These are phyloP conservation scores for Cydia amplana DNA, from an alignment of 1,140 invertebrate genomes.

Conservation along the genomic window DNA sequence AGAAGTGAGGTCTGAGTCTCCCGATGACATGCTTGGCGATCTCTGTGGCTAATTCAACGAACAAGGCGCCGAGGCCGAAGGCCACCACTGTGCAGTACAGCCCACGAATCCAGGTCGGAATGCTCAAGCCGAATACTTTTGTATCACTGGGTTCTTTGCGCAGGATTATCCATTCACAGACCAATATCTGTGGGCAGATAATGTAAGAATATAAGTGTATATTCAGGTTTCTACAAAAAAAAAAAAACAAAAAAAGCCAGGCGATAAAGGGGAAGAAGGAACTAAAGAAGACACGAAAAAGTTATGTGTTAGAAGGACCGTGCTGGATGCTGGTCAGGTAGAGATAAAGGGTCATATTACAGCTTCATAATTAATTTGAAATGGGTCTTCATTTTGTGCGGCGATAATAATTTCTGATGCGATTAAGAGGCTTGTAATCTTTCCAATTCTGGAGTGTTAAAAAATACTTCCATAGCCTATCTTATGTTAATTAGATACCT, in stretches of 20 bases:
- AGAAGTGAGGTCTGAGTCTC: conserved; percentile 94
- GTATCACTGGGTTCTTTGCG: conserved; percentile 65
- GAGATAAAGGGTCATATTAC: neutral
- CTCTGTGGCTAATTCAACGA: conserved; percentile 90
- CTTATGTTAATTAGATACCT: too few relatives aligned
- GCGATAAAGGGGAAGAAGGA: too few relatives aligned
- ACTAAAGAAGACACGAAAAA: too few relatives aligned
- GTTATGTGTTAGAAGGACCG: too few relatives aligned
- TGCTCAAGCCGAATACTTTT: conserved; percentile 76
- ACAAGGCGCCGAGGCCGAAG: conserved; percentile 89
- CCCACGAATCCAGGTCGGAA: conserved; percentile 85
- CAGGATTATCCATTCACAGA: conserved; percentile 81
- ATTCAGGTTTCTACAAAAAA: too few relatives aligned
- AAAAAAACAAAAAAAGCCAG: too few relatives aligned
- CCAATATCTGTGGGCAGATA: conserved; percentile 79
- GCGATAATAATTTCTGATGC: too few relatives aligned
- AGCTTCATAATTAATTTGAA: neutral
- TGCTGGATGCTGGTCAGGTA: neutral
- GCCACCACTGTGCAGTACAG: conserved; percentile 86
- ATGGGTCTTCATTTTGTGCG: too few relatives aligned
- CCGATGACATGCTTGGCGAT: conserved; percentile 95
- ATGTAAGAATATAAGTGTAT: too few relatives aligned
- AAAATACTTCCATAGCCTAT: too few relatives aligned
- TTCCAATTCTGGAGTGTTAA: too few relatives aligned
- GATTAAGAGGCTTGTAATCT: too few relatives aligned